Percentiles rank a stretch among this genome's conserved stretches.
phyloP scores from a whole-genome alignment of 2,888 invertebrate genomes.

The Stegana nigrithorax region DNA sequence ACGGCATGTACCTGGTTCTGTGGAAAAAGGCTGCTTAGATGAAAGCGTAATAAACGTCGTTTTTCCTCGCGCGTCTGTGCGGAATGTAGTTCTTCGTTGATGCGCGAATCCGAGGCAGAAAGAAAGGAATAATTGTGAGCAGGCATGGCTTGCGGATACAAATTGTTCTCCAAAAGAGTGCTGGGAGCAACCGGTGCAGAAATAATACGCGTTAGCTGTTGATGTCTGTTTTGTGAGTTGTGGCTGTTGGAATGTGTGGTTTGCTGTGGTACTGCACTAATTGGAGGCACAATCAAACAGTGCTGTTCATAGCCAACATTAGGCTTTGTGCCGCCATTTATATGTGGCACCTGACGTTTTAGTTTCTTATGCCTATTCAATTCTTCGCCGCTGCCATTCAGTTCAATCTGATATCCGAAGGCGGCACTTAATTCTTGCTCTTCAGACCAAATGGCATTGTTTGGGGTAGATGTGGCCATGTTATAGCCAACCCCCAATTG shows the following conservation, averaged over 20 bases:
- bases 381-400: slow-evolving; percentile 31
- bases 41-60: slow-evolving; percentile 83
- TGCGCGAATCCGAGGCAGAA: slow-evolving; percentile 50
- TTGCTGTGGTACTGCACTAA: slow-evolving; percentile 29
- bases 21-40: slow-evolving; percentile 91
- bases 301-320: slow-evolving; percentile 23
- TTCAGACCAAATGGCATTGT: slow-evolving; percentile 22
- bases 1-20: slow-evolving; percentile 89
- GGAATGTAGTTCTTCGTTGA: slow-evolving; percentile 45
- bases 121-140: slow-evolving; percentile 46
- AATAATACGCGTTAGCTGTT: slow-evolving; percentile 52
- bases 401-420: slow-evolving; percentile 41
- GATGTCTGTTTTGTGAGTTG: slow-evolving; percentile 34
- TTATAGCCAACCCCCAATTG: not conserved
- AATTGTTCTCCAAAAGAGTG: slow-evolving; percentile 21
- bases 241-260: slow-evolving; percentile 3
- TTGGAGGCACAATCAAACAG: slow-evolving; percentile 41
- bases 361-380: slow-evolving; percentile 49
- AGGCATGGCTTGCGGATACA: slow-evolving; percentile 35
- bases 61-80: slow-evolving; percentile 71
- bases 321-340: not conserved
- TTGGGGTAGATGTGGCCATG: not conserved
- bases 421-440: slow-evolving; percentile 39
- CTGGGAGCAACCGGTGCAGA: slow-evolving; percentile 42
- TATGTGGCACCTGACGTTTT: slow-evolving; percentile 41